phyloP scores from a whole-genome alignment of 1,140 invertebrate species.

The Wiebesia pumilae region DNA sequence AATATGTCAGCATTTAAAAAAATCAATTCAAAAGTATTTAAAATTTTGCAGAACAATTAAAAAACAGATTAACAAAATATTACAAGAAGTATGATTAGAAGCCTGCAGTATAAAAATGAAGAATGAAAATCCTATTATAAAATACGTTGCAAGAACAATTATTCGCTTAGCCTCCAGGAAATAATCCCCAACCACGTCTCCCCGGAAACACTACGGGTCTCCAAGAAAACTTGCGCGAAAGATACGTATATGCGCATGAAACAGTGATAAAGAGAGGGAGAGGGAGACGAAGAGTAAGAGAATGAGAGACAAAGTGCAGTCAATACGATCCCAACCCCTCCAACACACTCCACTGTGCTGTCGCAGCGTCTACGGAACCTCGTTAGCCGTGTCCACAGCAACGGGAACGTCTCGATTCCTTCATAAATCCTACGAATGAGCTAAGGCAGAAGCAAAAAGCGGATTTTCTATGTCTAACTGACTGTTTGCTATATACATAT shows the following conservation, averaged over 20 bases:
- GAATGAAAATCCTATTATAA: background rate
- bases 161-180: background rate
- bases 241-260: too few species aligned
- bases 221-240: background rate
- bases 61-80: background rate
- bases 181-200: background rate
- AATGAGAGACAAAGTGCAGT: background rate
- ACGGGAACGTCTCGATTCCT: slow-evolving; percentile 44
- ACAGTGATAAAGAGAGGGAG: background rate
- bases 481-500: background rate
- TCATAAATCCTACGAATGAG: slow-evolving; percentile 39
- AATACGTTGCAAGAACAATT: background rate
- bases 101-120: background rate
- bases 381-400: slow-evolving; percentile 10
- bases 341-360: background rate
- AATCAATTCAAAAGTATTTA: too few species aligned
- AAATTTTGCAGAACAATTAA: background rate
- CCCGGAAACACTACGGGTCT: background rate
- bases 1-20: too few species aligned
- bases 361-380: background rate
- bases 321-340: background rate
- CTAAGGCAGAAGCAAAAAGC: slow-evolving; percentile 16
- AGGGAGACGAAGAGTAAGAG: background rate
- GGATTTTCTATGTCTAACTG: slow-evolving; percentile 5
- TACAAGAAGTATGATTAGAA: background rate